Conservation (phyloP, 2,888 invertebrate species). For the Aplocera efformata region DNA sequence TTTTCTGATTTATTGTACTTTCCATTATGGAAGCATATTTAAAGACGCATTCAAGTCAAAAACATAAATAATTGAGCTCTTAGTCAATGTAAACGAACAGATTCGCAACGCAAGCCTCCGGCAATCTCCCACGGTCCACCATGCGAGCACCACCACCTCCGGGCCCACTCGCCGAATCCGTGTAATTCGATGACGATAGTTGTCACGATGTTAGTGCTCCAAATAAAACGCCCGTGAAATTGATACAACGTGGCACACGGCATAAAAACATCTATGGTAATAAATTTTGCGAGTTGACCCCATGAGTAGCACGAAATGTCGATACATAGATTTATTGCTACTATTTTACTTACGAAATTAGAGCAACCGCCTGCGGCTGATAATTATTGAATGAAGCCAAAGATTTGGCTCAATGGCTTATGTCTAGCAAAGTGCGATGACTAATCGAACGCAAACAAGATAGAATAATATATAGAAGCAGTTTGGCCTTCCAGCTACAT, state of each 20-base stretch:
- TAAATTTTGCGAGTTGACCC: constrained; percentile 28
- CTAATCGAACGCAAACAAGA: too few species aligned
- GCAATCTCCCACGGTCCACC: constrained; percentile 60
- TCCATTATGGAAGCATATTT: too few species aligned
- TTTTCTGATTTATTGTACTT: too few species aligned
- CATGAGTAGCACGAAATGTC: constrained; percentile 31
- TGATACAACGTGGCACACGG: too few species aligned
- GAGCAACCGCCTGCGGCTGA: constrained; percentile 7
- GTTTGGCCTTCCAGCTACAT: too few species aligned
- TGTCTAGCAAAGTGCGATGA: constrained; percentile 2
- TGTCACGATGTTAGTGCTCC: too few species aligned
- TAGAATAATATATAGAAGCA: too few species aligned
- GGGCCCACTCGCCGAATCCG: not conserved
- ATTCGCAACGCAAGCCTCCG: constrained; percentile 50
- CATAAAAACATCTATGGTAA: too few species aligned
- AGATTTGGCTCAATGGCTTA: constrained; percentile 2
- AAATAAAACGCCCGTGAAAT: too few species aligned
- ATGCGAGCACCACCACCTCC: constrained; percentile 30
- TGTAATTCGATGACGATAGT: too few species aligned
- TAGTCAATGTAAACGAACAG: constrained; percentile 17
- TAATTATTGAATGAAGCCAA: constrained; percentile 7
- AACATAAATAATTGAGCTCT: constrained; percentile 9
- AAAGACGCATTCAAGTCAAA: too few species aligned
- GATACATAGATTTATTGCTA: not conserved
- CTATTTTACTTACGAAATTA: constrained; percentile 8